These are phyloP conservation scores for Penaeus vannamei DNA, from an alignment of 1,140 invertebrate genomes.

Conservation along the genomic window DNA sequence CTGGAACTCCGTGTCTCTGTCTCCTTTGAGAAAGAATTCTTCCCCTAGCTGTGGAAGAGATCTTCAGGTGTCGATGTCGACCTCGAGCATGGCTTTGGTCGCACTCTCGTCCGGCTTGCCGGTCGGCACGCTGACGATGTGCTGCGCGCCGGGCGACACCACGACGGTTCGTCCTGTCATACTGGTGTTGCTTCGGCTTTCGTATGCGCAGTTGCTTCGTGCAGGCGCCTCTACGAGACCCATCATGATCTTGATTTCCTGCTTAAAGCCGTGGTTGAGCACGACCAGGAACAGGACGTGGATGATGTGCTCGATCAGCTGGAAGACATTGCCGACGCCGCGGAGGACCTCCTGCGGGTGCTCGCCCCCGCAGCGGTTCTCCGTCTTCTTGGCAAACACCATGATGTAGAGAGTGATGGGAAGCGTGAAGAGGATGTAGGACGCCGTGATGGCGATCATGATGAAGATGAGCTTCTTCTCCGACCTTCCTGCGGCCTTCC, in stretches of 20 bases:
- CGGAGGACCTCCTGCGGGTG: conserved; percentile 37
- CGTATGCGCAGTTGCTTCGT: too few relatives aligned
- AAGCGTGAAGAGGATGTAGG: conserved; percentile 45
- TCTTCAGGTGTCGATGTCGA: too few relatives aligned
- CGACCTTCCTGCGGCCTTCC: background rate
- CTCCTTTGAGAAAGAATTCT: too few relatives aligned
- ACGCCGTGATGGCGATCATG: conserved; percentile 49
- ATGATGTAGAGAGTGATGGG: conserved; percentile 51
- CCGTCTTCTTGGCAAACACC: background rate
- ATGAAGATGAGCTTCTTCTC: conserved; percentile 41
- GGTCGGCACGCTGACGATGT: too few relatives aligned
- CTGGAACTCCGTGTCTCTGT: too few relatives aligned
- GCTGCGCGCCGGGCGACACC: too few relatives aligned
- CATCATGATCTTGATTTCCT: conserved; percentile 43
- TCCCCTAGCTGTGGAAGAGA: too few relatives aligned
- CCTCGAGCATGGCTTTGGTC: too few relatives aligned
- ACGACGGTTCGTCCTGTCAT: too few relatives aligned
- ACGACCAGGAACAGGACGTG: conserved; percentile 43
- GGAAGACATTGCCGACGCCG: conserved; percentile 42
- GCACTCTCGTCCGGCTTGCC: too few relatives aligned
- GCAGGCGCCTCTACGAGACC: background rate
- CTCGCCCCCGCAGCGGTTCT: conserved; percentile 23
- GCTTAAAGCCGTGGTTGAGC: conserved; percentile 39
- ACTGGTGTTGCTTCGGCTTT: too few relatives aligned
- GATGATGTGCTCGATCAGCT: conserved; percentile 40